Base-by-base conservation (phyloP, 2,113 vertebrate species). In the Corydoras maculifer region DNA sequence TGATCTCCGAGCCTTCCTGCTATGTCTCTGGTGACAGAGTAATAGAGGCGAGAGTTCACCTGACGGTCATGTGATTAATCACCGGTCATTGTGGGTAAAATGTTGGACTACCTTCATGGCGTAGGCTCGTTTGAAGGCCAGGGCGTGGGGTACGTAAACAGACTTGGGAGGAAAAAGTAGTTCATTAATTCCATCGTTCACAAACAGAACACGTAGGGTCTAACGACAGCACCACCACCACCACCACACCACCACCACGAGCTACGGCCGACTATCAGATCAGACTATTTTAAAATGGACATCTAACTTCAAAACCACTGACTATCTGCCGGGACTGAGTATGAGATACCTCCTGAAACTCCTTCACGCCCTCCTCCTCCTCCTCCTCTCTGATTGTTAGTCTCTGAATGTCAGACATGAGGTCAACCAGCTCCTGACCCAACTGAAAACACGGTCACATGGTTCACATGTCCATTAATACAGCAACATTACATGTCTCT, bases 41-140 rank as follows among this genome's bases (percentile, higher is more conserved):
- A 72, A 76, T 32, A 73, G 68, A 59, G 51, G 8, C 14, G 67
- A 62, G 54, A 68, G 13, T 35, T 57, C 5, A 30, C 13, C 13
- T 62, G 58, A 77, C 63, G 53, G 32, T 29, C 62, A 50, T 29
- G 11, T 65, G 15, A 25, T 65, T 13, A n/a, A 18, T 54, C 25
- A 72, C 30, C 55, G 70, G 30, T 18, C 32, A n/a, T 48, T 78
- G 74, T 69, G 69, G 15, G 77, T 82, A 69, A 61, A 85, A 86
- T 73, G 83, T 76, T 81, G 81, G 86, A 76, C 87, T 97, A 97
- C 95, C 94, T 97, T 92, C 84, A 90, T 85, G 84, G 85, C 87
- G 5, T 90, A 93, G 8, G 92, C 88, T 82, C 91, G 91, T 87
- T 89, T 92, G 87, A 94, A 93, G 55, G 95, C 94, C 91, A 96